Evolutionary conservation across 2,797 vertebrate genomes (phyloP), one percentile per base, ranked within the genome.

Genomic region (Molossus alvarezi): DNA sequence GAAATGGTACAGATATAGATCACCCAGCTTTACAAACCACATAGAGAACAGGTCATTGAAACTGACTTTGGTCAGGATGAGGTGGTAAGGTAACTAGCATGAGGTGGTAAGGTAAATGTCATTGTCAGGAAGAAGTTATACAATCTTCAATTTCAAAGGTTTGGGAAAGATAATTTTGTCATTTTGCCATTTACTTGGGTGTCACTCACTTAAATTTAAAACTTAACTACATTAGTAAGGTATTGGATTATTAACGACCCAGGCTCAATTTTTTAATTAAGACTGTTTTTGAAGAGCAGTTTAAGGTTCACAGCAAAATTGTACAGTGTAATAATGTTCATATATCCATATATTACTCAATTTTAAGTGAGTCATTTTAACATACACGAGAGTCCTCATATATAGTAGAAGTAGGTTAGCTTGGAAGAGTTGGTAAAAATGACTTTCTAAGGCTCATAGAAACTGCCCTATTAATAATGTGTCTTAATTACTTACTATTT

Each of bases 401-500:
- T 41, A 60, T 17, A 41, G 51, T 60, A 76, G 48, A 95, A 90
- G 67, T 60, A 75, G 11, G 29, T 83, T 84, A 90, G 17, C 23
- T 73, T 90, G 20, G 69, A 90, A 75, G n/a, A 91, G 20, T 57
- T 79, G 45, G 55, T 90, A 83, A 41, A 71, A 93, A 91, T 90
- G 11, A 84, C 53, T 95, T 93, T 81, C 60, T 88, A 91, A 85
- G 48, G 13, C 4, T 96, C 64, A 57, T 75, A 21, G 75, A 67
- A 86, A 89, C 9, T 89, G 64, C 5, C n/a, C n/a, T 71, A 33
- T 41, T 76, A 91, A 84, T 48, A 14, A 55, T 80, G 7, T 88
- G 8, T 81, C 71, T 89, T 91, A 77, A 77, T 60, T 89, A n/a
- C 13, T 81, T 97, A 55, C 29, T 77, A 58, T 90, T 90, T 95